Evolutionary conservation across 2,113 vertebrate genomes (phyloP), one percentile per base, ranked within the genome.

Genomic region (Ophthalmolycus amberensis): DNA sequence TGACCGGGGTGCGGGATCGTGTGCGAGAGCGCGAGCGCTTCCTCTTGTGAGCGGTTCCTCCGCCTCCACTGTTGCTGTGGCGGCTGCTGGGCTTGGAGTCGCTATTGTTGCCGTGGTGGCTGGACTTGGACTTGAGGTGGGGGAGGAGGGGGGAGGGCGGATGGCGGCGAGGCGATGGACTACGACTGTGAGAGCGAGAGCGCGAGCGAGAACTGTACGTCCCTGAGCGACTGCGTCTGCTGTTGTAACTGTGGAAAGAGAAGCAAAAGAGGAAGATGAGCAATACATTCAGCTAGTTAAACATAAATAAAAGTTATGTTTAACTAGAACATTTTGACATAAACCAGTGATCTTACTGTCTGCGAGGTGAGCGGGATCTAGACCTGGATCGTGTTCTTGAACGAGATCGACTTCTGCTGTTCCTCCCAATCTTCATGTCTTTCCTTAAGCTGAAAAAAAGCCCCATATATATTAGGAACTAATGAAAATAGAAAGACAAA

Each of bases 161-260:
- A 80, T 98, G 97, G 4, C 97, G 94, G 12, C 97, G 96, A 0
- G 98, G 98, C 4, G 97, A 97, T 18, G 95, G 96, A 62, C 97
- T 99, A 89, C 97, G 97, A 91, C 97, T 99, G 92, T 96, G 97
- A 15, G 98, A 98, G 72, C 97, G 94, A 87, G 97, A 98, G 56
- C 97, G 96, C 1, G 98, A 99, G 18, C 97, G 95, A 0, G 98
- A 99, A 89, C 98, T 99, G 96, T 97, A 99, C 0, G 98, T 99
- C 83, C 97, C 98, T 0, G 98, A 99, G 87, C 96, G 95, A 88
- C 98, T 99, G 75, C 98, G 95, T 83, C 98, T 95, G 83, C 97
- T 98, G 84, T 99, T 99, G 82, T 99, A 99, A 94, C 98, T 99
- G 82, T 22, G 72, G 68, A 62, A 60, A 27, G 1, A 84, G 22